Evolutionary conservation across 2,113 vertebrate genomes (phyloP).

Genomic region (Nothocercus julius): DNA sequence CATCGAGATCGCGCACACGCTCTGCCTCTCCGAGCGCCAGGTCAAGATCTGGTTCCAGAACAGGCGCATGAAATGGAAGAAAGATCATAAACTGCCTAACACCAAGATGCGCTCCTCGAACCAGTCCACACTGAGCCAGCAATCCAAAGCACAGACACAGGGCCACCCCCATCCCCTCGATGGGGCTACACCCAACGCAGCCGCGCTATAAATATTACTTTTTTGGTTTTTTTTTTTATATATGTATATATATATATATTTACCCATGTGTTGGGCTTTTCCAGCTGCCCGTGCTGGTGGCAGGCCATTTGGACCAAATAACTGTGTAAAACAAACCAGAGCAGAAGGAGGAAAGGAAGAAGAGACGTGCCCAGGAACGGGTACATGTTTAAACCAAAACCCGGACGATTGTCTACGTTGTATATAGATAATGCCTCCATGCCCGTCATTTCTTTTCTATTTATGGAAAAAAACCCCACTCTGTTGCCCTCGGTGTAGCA

Average conservation of each 20-base stretch:
- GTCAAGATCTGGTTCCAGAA: conserved; percentile 99
- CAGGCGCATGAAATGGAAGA: conserved; percentile 99
- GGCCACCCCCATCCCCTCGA: conserved; percentile 82
- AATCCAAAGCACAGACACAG: conserved; percentile 85
- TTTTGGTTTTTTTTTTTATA: not conserved
- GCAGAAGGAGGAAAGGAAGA: conserved; percentile 60
- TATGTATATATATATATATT: not conserved
- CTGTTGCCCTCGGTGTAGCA: conserved; percentile 39
- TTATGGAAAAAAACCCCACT: conserved; percentile 61
- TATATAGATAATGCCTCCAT: conserved; percentile 69
- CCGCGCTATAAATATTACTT: conserved; percentile 81
- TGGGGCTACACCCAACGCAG: conserved; percentile 86
- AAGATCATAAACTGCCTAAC: conserved; percentile 98
- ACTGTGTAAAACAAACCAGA: conserved; percentile 55
- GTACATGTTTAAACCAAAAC: conserved; percentile 65
- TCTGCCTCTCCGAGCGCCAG: conserved; percentile 97
- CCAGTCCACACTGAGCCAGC: conserved; percentile 81
- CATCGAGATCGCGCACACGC: conserved; percentile 97
- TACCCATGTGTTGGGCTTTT: conserved; percentile 42
- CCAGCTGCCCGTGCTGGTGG: conserved; percentile 24
- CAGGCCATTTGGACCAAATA: conserved; percentile 68
- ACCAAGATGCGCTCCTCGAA: conserved; percentile 97
- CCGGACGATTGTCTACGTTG: conserved; percentile 65
- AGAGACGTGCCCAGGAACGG: conserved; percentile 34
- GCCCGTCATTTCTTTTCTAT: conserved; percentile 66